Base-by-base conservation (phyloP, 2,113 vertebrate species). In the Actinemys pallida region DNA sequence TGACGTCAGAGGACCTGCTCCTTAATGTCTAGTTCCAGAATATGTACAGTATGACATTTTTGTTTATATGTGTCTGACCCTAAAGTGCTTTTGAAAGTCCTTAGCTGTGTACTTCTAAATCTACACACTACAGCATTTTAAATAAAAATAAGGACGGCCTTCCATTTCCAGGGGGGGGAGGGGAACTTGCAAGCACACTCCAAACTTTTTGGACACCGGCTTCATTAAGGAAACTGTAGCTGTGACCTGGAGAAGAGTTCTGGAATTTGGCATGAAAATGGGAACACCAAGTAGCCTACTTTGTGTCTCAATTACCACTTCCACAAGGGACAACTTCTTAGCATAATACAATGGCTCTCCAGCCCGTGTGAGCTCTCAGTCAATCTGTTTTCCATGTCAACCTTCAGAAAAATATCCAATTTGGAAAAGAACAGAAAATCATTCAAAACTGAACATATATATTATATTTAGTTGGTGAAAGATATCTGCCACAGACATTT, bases 291-390 rank as follows among this genome's bases (percentile, higher is more conserved):
- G 79, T 20, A 83, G 39, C 62, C 89, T 86, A 78, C 24, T 89
- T 81, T 56, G 6, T 42, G 86, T 96, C 92, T 93, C 88, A 92
- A 94, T 94, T 93, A 94, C 81, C 90, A 86, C 83, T 89, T 87
- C 90, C 91, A 56, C 27, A 84, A 49, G 83, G 56, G 42, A 76
- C 11, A 90, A 25, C n/a, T 52, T 86, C 86, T 93, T 75, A 86
- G 25, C 50, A 86, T 80, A 81, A 1, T 65, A 4, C 35, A 95
- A 81, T 79, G 22, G 76, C 85, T 86, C 14, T 76, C 84, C 11
- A 22, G 24, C 59, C 25, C 50, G 83, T 57, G 84, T 49, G 57
- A 53, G 53, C 39, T 94, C n/a, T 93, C 45, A 84, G 49, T 53
- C 50, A 80, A 80, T 57, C 11, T 80, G n/a, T 85, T 53, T 87